Evolutionary conservation across 1,140 invertebrate genomes (phyloP), one percentile per base, ranked within the genome.

Genomic region (Lerema accius): DNA sequence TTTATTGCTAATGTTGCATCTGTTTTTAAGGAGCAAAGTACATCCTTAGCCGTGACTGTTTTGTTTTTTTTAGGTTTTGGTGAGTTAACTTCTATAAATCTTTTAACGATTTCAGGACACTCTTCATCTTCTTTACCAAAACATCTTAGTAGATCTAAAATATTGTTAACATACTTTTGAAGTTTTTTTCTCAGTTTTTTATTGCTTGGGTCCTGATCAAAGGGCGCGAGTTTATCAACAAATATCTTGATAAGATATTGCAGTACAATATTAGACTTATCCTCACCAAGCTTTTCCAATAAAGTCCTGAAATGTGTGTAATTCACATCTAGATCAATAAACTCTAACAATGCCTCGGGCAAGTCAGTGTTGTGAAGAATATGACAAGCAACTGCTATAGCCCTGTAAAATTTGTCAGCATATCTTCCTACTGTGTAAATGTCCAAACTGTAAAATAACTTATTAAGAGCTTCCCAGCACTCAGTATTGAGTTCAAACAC

Each of bases 391-490:
- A 80, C 49, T n/a, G 71, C 58, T 16, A 76, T 13, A 9, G 73
- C 49, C 50, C 43, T 77, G 17, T 59, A 78, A 5, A 35, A n/a
- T 13, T 69, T 53, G 35, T 50, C 45, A 17, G 40, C 45, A 60
- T 60, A 67, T 51, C 40, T 49, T 43, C 55, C 62, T 39, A 42
- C 26, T 53, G 60, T 71, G 42, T 82, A 85, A 45, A 78, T 63
- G n/a, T 76, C 63, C 26, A 81, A 46, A 26, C 76, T 85, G 43
- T 76, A 58, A 4, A 85, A 71, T 17, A 87, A 45, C 65, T 80
- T 84, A 59, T 79, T 71, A 42, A 82, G 77, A 45, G 58, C 66
- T 19, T 45, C 55, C 82, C 82, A 87, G 63, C 77, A 83, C 4
- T 61, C 50, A 3, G 73, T 67, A 48, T 73, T 49, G 56, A 84